Percentiles rank a stretch among this genome's conserved stretches.
These are phyloP conservation scores for Sialis lutaria DNA, from an alignment of 2,888 invertebrate genomes.

Conservation along the genomic window DNA sequence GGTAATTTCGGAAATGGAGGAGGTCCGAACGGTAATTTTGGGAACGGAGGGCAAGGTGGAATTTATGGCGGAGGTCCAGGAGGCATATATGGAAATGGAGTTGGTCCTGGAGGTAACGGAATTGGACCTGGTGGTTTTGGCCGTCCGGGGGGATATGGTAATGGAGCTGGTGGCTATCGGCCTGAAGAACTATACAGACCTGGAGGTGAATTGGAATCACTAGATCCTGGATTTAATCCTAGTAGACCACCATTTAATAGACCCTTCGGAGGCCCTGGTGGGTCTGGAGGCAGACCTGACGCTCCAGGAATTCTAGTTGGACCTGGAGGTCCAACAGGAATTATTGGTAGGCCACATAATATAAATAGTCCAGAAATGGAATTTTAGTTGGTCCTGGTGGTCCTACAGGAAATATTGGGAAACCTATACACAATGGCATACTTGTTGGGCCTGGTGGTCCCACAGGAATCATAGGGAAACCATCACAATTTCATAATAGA, in stretches of 20 bases:
- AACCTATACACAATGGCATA: slow-evolving; percentile 13
- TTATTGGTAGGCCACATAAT: neutral
- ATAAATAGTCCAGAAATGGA: neutral
- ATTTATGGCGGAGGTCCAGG: slow-evolving; percentile 11
- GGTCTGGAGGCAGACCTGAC: slow-evolving; percentile 7
- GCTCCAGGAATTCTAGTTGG: slow-evolving; percentile 6
- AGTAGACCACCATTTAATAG: neutral
- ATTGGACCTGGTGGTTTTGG: slow-evolving; percentile 8
- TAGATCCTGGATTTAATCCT: slow-evolving; percentile 4
- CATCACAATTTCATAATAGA: slow-evolving; percentile 6
- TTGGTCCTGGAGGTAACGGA: slow-evolving; percentile 6
- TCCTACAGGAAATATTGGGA: slow-evolving; percentile 8
- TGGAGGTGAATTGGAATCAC: slow-evolving; percentile 14
- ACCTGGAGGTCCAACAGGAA: slow-evolving; percentile 5
- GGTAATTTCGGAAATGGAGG: too few species aligned
- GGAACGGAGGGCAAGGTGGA: slow-evolving; percentile 1
- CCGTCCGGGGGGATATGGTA: neutral
- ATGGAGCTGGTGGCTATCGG: neutral
- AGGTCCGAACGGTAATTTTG: neutral
- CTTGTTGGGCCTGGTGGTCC: slow-evolving; percentile 33
- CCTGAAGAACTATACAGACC: slow-evolving; percentile 11
- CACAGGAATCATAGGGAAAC: slow-evolving; percentile 29
- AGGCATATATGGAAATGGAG: slow-evolving; percentile 7
- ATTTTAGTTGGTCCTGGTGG: slow-evolving; percentile 6
- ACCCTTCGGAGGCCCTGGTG: slow-evolving; percentile 5